A percentile compares a stretch with the other conserved stretches of the same genome.
Conservation (phyloP, 2,113 vertebrate species). For the Thymallus thymallus region DNA sequence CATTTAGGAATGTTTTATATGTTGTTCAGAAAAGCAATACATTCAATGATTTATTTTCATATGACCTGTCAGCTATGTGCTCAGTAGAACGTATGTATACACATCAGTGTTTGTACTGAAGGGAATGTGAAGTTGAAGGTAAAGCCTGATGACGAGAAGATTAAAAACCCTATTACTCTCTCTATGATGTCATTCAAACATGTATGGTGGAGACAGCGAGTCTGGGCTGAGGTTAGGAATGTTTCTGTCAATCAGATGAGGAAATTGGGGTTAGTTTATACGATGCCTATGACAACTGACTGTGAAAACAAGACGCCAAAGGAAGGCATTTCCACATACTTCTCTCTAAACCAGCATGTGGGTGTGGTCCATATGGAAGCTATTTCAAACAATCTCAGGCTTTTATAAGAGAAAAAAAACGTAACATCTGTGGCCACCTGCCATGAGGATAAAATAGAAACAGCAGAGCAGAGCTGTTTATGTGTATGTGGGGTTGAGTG, state of each 20-base stretch:
- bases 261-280: neutral
- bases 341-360: constrained; percentile 7
- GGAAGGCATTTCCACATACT: no score
- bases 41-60: no score
- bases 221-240: neutral
- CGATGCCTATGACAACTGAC: constrained; percentile 1
- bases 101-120: no score
- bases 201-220: neutral
- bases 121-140: no score
- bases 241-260: neutral
- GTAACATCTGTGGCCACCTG: constrained; percentile 42
- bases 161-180: neutral
- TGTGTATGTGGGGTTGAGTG: no score
- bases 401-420: neutral
- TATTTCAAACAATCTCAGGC: constrained; percentile 46
- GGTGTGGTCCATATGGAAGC: constrained; percentile 48
- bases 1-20: neutral
- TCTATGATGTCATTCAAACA: neutral
- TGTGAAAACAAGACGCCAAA: neutral
- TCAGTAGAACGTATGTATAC: no score
- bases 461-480: constrained; percentile 15
- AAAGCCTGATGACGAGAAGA: no score
- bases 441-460: constrained; percentile 11
- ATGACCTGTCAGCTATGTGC: no score
- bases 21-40: no score